A percentile compares a stretch with the other conserved stretches of the same genome.
Conservation (phyloP, 92 coral and sea anemone species). For the Zoanthus gigantus region DNA sequence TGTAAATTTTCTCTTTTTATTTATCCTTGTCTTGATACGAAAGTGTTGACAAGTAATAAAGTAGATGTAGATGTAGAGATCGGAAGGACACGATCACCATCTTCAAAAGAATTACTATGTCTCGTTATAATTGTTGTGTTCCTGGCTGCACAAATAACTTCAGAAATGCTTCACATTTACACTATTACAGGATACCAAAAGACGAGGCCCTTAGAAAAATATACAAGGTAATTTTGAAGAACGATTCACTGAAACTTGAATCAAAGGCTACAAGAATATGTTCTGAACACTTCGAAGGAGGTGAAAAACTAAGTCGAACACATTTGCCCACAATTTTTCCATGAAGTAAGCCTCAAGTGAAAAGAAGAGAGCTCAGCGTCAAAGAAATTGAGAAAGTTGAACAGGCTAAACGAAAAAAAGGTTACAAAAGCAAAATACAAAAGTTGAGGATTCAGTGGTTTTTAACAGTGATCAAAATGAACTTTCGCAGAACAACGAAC, state of each 20-base stretch:
- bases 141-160: constrained; percentile 1
- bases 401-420: constrained; percentile 19
- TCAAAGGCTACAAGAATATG: constrained; percentile 18
- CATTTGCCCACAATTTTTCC: constrained; percentile 10
- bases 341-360: constrained; percentile 16
- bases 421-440: constrained; percentile 1
- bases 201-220: constrained; percentile 36
- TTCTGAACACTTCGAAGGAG: constrained; percentile 4
- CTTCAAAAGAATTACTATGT: not conserved
- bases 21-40: no score
- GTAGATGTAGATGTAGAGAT: not conserved
- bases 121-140: not conserved
- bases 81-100: not conserved
- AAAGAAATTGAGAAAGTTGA: constrained; percentile 16
- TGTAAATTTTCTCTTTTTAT: no score
- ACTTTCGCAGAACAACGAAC: not conserved
- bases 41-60: no score
- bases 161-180: constrained; percentile 3
- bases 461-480: constrained; percentile 13
- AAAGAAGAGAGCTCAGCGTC: constrained; percentile 4
- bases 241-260: constrained; percentile 20
- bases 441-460: constrained; percentile 22
- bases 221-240: constrained; percentile 20
- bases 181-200: constrained; percentile 15
- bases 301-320: not conserved